Base-by-base conservation (phyloP, 2,797 vertebrate species). In the Carduelis carduelis region DNA sequence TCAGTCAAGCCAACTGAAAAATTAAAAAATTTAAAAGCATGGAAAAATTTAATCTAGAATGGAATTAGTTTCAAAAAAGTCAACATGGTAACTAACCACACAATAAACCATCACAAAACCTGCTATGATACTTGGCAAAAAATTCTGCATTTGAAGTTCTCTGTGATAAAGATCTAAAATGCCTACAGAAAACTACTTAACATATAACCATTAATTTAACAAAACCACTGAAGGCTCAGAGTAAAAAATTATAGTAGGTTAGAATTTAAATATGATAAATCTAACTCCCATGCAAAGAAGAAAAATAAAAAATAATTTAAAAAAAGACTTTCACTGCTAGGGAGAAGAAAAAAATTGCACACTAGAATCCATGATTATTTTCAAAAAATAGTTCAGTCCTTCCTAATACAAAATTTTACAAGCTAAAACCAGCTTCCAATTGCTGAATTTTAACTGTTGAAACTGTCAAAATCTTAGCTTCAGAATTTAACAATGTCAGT, bases 141-240 rank as follows among this genome's bases (percentile, higher is more conserved):
- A 43, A 34, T 7, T 13, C 63, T 18, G 14, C n/a, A 64, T 83
- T 90, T 93, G 32, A 93, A 93, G 43, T 23, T 65, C 22, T 70
- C 56, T 43, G 41, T 52, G 89, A 94, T 87, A 92, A 80, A 74
- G 56, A 89, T 94, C 92, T 84, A 93, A 90, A 96, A 87, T 15
- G 91, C 65, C 69, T 86, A 22, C 3, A 23, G 72, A 83, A 92
- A 94, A 43, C 55, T 83, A 63, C 24, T 81, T 82, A 60, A 80
- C n/a, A 55, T 47, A 64, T 9, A 92, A 63, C 27, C 35, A 82
- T 77, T 82, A 83, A 72, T 64, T 83, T 89, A 64, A 71, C 28
- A 88, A 68, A 89, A 86, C 14, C 35, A 65, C 0, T 32, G 22
- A 84, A 87, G 9, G 37, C 61, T 65, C 26, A 61, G 65, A 90